These are phyloP conservation scores for Poeciliopsis infans DNA, from an alignment of 2,797 vertebrate species.

Conservation along the genomic window DNA sequence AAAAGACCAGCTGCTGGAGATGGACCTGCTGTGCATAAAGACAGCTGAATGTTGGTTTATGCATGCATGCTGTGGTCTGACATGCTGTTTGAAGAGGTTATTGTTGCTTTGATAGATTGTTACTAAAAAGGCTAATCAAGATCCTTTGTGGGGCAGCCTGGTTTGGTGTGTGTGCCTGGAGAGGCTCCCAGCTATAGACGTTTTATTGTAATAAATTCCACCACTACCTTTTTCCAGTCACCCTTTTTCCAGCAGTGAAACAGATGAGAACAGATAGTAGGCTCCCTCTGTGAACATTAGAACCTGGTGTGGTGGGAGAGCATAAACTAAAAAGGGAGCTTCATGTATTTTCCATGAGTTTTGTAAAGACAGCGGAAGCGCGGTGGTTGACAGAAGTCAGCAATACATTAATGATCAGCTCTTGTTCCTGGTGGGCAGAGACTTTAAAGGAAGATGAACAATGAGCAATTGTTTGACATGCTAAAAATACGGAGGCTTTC, in stretches of 20 bases:
- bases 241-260: not conserved
- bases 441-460: conserved; percentile 17
- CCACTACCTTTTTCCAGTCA: not conserved
- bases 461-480: not conserved
- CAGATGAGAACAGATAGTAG: not conserved
- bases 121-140: not conserved
- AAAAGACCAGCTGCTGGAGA: not conserved
- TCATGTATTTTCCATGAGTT: conserved; percentile 23
- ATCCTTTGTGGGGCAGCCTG: conserved; percentile 1
- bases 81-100: not conserved
- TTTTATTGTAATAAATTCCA: not conserved
- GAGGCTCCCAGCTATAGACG: not conserved
- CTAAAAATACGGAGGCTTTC: conserved; percentile 3
- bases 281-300: conserved; percentile 1
- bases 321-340: not conserved
- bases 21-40: not conserved
- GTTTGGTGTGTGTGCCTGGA: not conserved
- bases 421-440: conserved; percentile 6
- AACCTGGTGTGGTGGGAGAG: not conserved
- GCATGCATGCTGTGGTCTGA: conserved; percentile 4
- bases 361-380: conserved; percentile 17
- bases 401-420: conserved; percentile 20
- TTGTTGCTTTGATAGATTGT: conserved; percentile 1
- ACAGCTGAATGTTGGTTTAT: conserved; percentile 9
- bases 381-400: not conserved